These are phyloP conservation scores for Poecilia gillii DNA, from an alignment of 2,797 vertebrate species.

Conservation along the genomic window DNA sequence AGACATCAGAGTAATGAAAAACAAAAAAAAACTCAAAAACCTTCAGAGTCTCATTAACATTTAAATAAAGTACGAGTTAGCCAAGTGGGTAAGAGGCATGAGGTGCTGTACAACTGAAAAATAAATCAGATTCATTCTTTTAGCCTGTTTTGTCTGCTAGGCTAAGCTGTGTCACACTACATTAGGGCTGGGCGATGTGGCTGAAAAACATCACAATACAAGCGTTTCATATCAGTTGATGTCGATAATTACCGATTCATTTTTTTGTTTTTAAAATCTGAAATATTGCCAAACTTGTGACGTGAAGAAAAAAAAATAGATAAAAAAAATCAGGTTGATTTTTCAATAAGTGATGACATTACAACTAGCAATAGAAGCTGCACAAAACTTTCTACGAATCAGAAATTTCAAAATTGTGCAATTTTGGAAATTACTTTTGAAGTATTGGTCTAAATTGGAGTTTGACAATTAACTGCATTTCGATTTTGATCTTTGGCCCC, in stretches of 20 bases:
- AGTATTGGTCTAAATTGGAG: not conserved
- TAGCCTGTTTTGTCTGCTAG: not conserved
- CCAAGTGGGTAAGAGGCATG: not conserved
- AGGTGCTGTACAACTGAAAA: not conserved
- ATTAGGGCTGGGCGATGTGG: too few relatives aligned
- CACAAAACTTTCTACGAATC: not conserved
- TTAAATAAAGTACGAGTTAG: not conserved
- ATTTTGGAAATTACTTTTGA: not conserved
- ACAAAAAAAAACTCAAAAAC: not conserved
- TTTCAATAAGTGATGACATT: not conserved
- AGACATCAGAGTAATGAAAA: not conserved
- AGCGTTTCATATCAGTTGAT: too few relatives aligned
- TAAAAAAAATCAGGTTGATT: not conserved
- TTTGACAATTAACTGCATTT: not conserved
- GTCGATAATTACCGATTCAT: too few relatives aligned
- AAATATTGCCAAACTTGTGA: too few relatives aligned
- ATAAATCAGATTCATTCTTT: not conserved
- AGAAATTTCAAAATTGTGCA: not conserved
- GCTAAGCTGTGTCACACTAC: not conserved
- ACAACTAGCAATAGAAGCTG: not conserved
- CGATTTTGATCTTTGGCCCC: not conserved
- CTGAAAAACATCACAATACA: too few relatives aligned
- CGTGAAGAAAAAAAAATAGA: not conserved
- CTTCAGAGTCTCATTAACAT: not conserved
- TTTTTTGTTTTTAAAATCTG: too few relatives aligned